These are phyloP conservation scores for Chrysolina haemoptera DNA, from an alignment of 2,888 invertebrate species.

Conservation along the genomic window DNA sequence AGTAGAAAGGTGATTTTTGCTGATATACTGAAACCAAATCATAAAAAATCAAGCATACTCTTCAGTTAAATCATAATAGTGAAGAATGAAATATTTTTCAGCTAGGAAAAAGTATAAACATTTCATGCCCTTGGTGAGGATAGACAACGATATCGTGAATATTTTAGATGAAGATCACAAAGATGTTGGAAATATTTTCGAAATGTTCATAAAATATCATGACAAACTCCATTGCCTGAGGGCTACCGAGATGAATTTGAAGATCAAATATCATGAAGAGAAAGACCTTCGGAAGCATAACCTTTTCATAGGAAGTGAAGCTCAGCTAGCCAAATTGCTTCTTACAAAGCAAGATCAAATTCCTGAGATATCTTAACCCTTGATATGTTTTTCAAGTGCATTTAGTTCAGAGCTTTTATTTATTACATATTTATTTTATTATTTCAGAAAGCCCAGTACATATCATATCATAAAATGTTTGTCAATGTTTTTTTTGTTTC, in stretches of 20 bases:
- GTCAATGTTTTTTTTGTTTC: too few relatives aligned
- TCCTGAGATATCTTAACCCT: conserved; percentile 45
- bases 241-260: conserved; percentile 86
- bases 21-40: too few relatives aligned
- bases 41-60: not conserved
- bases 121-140: conserved; percentile 75
- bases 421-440: conserved; percentile 27
- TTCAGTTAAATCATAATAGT: not conserved
- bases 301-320: conserved; percentile 72
- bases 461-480: too few relatives aligned
- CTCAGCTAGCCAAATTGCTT: conserved; percentile 74
- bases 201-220: conserved; percentile 79
- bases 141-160: conserved; percentile 77
- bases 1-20: conserved; percentile 49
- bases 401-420: conserved; percentile 14
- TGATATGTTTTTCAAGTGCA: conserved; percentile 15
- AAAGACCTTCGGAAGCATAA: conserved; percentile 65
- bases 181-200: conserved; percentile 74
- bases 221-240: conserved; percentile 80
- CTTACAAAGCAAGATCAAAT: conserved; percentile 63
- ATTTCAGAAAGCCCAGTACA: not conserved
- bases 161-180: conserved; percentile 69
- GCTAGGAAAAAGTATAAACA: conserved; percentile 76
- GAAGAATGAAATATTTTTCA: conserved; percentile 62
- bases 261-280: conserved; percentile 70